Evolutionary conservation across 2,113 vertebrate species (phyloP), one percentile per base, ranked within the genome.

Genomic region (Brachypodius melanocephalos): DNA sequence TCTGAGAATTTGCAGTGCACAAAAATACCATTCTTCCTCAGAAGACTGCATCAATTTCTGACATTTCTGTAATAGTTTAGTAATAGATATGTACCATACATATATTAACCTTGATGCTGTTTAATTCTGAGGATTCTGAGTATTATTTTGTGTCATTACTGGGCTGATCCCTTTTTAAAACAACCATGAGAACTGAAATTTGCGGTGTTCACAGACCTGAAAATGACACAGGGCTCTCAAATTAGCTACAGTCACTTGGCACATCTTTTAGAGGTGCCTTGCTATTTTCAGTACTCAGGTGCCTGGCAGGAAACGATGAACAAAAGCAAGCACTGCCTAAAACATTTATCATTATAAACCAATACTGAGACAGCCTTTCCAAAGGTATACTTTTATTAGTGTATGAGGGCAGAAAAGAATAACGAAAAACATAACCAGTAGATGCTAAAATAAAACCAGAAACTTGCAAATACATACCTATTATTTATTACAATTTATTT

Each of bases 301-400:
- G 62, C 24, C 58, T 62, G 67, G 26, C 49, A 88, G 54, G 29
- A 91, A 76, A 82, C 0, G 0, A 78, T 42, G 61, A 66, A 54
- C 32, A 91, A 85, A 92, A 87, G 22, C 24, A 72, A 76, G 59
- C 12, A 40, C 38, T 69, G 38, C 58, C 49, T 79, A 69, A 73
- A 83, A 80, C 42, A 95, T 94, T 93, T 76, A 85, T 94, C 91
- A 79, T 79, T 89, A 73, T 95, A 88, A 95, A 88, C 24, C 19
- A 48, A 6, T 28, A 25, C 45, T 82, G 34, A 85, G 49, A 48
- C 62, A 88, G 43, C 25, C 71, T 89, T 94, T 91, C 40, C 43
- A 79, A 79, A 85, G 31, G 8, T 48, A 58, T 69, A 8, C 28
- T 82, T 88, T 85, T 66, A 49, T 79, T 91, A 91, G 55, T 46